Percentiles rank a stretch among this genome's conserved stretches.
These are phyloP conservation scores for Dipodomys merriami DNA, from an alignment of 2,113 vertebrate species.

Conservation along the genomic window DNA sequence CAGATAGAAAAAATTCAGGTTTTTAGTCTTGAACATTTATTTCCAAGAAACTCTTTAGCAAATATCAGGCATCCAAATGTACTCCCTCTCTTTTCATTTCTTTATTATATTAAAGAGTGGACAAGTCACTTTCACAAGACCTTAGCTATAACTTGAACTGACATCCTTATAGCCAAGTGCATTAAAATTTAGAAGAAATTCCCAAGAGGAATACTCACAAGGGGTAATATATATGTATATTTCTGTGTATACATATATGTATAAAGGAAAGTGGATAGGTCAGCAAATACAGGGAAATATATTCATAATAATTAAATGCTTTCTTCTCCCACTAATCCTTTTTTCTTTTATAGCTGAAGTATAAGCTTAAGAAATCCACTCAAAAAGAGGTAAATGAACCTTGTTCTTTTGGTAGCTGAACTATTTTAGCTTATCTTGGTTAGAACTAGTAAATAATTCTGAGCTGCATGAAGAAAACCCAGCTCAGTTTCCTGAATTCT, in stretches of 20 bases:
- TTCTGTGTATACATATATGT: conserved; percentile 63
- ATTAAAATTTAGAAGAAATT: conserved; percentile 78
- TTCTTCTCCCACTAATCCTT: conserved; percentile 51
- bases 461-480: conserved; percentile 68
- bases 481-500: conserved; percentile 77
- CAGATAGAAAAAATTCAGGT: neutral
- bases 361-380: conserved; percentile 59
- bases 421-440: neutral
- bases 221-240: conserved; percentile 64
- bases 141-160: conserved; percentile 70
- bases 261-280: conserved; percentile 69
- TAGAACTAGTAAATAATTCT: conserved; percentile 69
- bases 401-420: conserved; percentile 29
- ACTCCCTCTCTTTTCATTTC: conserved; percentile 45
- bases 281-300: conserved; percentile 71
- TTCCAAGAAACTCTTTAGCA: conserved; percentile 27
- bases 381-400: conserved; percentile 14
- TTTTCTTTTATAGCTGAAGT: conserved; percentile 36
- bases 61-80: conserved; percentile 5
- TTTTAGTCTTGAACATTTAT: conserved; percentile 30
- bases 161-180: conserved; percentile 71
- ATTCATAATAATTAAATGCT: conserved; percentile 76
- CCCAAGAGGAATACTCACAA: conserved; percentile 56
- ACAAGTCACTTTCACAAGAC: conserved; percentile 64
- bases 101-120: conserved; percentile 58